Conservation (phyloP, 2,888 invertebrate species). For the Drosophila emarginata region DNA sequence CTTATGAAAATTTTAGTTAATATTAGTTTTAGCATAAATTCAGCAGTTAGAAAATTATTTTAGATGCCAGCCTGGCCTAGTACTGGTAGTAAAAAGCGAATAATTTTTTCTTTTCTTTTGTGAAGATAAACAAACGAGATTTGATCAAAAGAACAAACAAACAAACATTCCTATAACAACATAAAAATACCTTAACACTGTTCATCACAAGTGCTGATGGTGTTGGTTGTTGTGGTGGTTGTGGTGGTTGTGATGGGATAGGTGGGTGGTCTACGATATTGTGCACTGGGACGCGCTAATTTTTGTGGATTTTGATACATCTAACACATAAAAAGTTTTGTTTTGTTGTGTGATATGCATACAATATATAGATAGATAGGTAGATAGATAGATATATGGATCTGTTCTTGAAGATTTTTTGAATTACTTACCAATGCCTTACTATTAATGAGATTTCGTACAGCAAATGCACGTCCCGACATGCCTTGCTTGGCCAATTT, state of each 20-base stretch:
- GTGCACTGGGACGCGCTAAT: slow-evolving; percentile 80
- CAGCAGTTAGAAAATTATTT: slow-evolving; percentile 8
- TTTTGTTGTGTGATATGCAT: background rate
- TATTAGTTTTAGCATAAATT: background rate
- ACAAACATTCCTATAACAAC: slow-evolving; percentile 20
- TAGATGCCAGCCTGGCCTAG: slow-evolving; percentile 44
- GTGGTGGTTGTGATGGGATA: slow-evolving; percentile 54
- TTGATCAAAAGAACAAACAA: slow-evolving; percentile 31
- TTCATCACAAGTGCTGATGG: slow-evolving; percentile 61
- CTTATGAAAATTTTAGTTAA: background rate
- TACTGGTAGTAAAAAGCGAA: background rate
- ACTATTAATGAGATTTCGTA: slow-evolving; percentile 89
- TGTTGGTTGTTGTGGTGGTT: slow-evolving; percentile 31
- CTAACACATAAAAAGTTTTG: slow-evolving; percentile 43
- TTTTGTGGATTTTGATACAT: slow-evolving; percentile 80
- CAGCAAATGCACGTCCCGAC: slow-evolving; percentile 86
- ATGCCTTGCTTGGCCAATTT: slow-evolving; percentile 87
- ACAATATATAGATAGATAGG: background rate
- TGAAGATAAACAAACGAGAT: slow-evolving; percentile 3
- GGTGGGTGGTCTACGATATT: slow-evolving; percentile 78
- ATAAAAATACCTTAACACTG: slow-evolving; percentile 77
- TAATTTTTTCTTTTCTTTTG: background rate
- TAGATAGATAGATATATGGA: slow-evolving; percentile 11
- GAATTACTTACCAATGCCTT: slow-evolving; percentile 86
- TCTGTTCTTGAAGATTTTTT: background rate